Evolutionary conservation across 1,140 invertebrate genomes (phyloP).

Genomic region (Saxidomus purpurata): DNA sequence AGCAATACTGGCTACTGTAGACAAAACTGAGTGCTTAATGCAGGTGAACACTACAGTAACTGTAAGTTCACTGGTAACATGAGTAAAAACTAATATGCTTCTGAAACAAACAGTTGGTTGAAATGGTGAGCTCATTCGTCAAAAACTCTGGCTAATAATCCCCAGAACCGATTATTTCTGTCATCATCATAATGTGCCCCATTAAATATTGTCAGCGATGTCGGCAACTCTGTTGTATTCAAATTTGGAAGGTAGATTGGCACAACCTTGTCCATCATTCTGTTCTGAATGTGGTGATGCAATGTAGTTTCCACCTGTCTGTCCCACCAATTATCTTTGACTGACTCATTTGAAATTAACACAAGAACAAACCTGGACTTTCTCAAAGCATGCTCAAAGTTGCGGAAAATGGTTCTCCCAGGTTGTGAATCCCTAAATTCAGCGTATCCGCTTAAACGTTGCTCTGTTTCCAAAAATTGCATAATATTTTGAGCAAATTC

Average conservation of each 20-base stretch:
- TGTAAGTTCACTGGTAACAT: too few species aligned
- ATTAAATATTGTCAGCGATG: neutral
- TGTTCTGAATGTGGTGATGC: neutral
- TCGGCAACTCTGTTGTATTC: neutral
- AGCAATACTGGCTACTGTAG: too few species aligned
- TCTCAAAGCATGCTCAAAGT: constrained; percentile 2
- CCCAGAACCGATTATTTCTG: neutral
- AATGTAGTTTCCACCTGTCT: neutral
- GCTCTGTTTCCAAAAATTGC: neutral
- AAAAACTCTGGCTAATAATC: neutral
- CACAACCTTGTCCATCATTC: neutral
- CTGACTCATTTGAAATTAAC: neutral
- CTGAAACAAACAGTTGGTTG: too few species aligned
- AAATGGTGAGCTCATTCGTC: too few species aligned
- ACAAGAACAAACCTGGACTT: neutral
- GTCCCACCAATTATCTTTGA: neutral
- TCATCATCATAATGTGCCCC: constrained; percentile 16
- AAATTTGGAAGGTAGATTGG: constrained; percentile 20
- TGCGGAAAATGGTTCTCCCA: neutral
- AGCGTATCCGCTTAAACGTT: neutral
- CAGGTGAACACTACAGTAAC: too few species aligned
- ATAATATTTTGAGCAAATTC: neutral
- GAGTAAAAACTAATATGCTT: too few species aligned
- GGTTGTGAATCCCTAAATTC: neutral
- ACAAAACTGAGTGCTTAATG: too few species aligned